Evolutionary conservation across 2,797 vertebrate genomes (phyloP).

Genomic region (Uromys caudimaculatus): DNA sequence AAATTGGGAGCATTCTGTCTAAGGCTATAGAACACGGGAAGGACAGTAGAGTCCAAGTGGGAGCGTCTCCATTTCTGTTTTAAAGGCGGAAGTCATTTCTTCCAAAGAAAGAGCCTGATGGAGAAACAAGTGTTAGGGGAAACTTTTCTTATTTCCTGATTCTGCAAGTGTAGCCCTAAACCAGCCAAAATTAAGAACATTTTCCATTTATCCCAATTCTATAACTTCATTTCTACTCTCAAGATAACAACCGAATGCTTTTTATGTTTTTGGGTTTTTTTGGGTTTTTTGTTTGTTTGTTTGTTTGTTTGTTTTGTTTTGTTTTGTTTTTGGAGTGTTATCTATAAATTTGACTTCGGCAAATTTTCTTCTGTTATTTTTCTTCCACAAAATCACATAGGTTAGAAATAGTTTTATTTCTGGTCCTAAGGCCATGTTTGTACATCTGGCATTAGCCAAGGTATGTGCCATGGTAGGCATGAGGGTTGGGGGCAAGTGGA

Average conservation of each 20-base stretch:
- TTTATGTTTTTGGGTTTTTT: background rate
- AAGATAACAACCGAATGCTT: constrained; percentile 5
- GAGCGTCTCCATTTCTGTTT: background rate
- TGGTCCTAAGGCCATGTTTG: background rate
- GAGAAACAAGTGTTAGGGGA: constrained; percentile 2
- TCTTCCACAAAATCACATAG: background rate
- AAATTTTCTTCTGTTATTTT: constrained; percentile 6
- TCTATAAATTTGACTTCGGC: constrained; percentile 7
- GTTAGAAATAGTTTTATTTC: constrained; percentile 5
- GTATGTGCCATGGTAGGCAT: background rate
- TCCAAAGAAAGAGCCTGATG: background rate
- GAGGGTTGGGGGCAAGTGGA: background rate
- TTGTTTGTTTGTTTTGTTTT: background rate
- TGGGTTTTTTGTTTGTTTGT: too few species aligned
- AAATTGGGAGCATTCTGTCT: background rate
- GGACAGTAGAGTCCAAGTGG: background rate
- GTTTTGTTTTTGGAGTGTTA: background rate
- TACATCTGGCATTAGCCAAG: constrained; percentile 12
- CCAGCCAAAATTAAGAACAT: constrained; percentile 2
- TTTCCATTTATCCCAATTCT: constrained; percentile 8
- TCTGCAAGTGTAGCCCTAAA: background rate
- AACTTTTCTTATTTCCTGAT: background rate
- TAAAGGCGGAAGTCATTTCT: background rate
- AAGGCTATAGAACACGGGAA: background rate
- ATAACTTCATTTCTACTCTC: constrained; percentile 30